Percentiles rank a stretch among this genome's conserved stretches.
Evolutionary conservation across 2,888 invertebrate species (phyloP).

Genomic region (Andrena flavipes): DNA sequence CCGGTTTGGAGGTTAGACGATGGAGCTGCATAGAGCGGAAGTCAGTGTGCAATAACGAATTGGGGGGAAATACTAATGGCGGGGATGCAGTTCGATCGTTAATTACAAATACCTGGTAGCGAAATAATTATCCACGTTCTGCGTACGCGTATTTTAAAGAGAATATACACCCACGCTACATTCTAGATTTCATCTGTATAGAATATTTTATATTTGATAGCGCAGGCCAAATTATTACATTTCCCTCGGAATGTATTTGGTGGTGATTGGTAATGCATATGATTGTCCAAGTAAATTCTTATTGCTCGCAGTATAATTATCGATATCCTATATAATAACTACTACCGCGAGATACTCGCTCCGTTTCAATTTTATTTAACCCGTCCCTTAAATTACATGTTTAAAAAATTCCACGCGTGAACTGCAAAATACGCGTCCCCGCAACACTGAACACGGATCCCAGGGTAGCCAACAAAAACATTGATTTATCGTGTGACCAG

Average conservation of each 20-base stretch:
- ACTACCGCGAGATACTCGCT: neutral
- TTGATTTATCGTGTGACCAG: constrained; percentile 1
- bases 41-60: constrained; percentile 15
- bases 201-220: neutral
- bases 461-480: neutral
- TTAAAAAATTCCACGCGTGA: neutral
- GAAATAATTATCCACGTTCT: neutral
- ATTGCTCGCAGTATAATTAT: neutral
- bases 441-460: neutral
- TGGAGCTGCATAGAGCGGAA: constrained; percentile 7
- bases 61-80: constrained; percentile 3
- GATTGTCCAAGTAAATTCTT: neutral
- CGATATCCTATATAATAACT: neutral
- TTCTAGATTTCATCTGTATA: neutral
- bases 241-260: neutral
- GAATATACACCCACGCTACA: neutral
- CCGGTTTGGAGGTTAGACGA: constrained; percentile 22
- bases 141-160: neutral
- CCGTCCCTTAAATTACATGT: neutral
- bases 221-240: neutral
- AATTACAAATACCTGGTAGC: neutral
- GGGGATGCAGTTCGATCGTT: constrained; percentile 22
- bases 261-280: neutral
- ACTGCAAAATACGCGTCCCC: neutral
- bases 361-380: too few species aligned